These are phyloP conservation scores for Ailurus styani DNA, from an alignment of 2,113 vertebrate species.

Conservation along the genomic window DNA sequence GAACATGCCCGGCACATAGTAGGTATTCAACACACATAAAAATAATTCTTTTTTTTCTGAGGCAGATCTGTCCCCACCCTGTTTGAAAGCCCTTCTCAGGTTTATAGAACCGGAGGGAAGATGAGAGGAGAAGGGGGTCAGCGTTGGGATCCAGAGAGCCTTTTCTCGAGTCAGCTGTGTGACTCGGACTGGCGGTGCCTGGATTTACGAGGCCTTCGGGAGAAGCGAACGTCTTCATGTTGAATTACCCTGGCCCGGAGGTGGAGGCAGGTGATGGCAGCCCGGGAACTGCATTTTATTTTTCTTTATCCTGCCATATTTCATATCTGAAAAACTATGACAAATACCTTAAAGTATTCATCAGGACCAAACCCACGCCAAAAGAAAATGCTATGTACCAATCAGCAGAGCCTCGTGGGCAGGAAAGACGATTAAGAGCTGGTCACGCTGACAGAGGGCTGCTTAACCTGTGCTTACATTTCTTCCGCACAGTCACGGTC, in stretches of 20 bases:
- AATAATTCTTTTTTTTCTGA: background rate
- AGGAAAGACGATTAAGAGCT: background rate
- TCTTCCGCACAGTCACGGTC: background rate
- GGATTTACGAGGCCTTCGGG: fast-evolving
- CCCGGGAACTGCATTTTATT: background rate
- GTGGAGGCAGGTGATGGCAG: background rate
- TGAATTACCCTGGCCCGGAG: background rate
- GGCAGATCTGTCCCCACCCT: background rate
- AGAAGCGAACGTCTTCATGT: fast-evolving
- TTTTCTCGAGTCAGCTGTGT: fast-evolving
- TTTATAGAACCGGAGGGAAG: background rate
- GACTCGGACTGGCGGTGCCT: fast-evolving
- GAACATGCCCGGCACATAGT: fast-evolving
- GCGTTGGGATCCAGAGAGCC: fast-evolving
- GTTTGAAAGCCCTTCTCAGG: background rate
- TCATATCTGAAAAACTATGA: background rate
- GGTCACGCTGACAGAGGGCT: fast-evolving
- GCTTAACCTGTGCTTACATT: background rate
- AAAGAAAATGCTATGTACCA: fast-evolving
- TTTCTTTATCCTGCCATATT: background rate
- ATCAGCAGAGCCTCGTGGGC: fast-evolving
- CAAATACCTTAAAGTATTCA: background rate
- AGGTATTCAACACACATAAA: too few relatives aligned
- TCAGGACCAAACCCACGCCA: too few relatives aligned
- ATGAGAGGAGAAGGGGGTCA: fast-evolving